phyloP scores from a whole-genome alignment of 2,888 invertebrate species.

The Mellilla xanthometata region DNA sequence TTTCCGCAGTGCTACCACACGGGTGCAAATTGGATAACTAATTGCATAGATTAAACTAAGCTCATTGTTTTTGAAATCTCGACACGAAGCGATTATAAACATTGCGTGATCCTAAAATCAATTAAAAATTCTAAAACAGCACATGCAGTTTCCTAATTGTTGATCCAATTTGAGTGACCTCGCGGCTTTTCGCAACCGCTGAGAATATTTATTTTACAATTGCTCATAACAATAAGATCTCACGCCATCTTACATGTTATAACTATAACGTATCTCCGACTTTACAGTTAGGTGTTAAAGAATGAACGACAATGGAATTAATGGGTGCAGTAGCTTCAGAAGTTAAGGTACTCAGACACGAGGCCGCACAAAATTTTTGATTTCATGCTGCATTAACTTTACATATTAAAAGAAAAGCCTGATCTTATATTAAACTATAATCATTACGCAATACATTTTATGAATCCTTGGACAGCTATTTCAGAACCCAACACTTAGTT shows the following conservation, averaged over 20 bases:
- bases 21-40: too few relatives aligned
- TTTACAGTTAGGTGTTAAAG: conserved; percentile 16
- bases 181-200: conserved; percentile 17
- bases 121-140: conserved; percentile 3
- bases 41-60: too few relatives aligned
- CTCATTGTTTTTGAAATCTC: too few relatives aligned
- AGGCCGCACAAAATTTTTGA: too few relatives aligned
- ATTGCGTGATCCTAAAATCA: conserved; percentile 1
- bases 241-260: conserved; percentile 25
- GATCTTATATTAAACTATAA: too few relatives aligned
- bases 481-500: too few relatives aligned
- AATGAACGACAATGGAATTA: not conserved
- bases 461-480: too few relatives aligned
- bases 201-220: conserved; percentile 16
- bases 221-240: conserved; percentile 26
- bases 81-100: not conserved
- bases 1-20: too few relatives aligned
- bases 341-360: not conserved
- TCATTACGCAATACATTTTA: too few relatives aligned
- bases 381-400: too few relatives aligned
- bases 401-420: too few relatives aligned
- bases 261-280: conserved; percentile 14
- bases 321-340: not conserved
- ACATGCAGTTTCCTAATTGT: conserved; percentile 14
- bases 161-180: conserved; percentile 20